Evolutionary conservation across 2,113 vertebrate genomes (phyloP), one percentile per base, ranked within the genome.

Genomic region (Suricata suricatta): DNA sequence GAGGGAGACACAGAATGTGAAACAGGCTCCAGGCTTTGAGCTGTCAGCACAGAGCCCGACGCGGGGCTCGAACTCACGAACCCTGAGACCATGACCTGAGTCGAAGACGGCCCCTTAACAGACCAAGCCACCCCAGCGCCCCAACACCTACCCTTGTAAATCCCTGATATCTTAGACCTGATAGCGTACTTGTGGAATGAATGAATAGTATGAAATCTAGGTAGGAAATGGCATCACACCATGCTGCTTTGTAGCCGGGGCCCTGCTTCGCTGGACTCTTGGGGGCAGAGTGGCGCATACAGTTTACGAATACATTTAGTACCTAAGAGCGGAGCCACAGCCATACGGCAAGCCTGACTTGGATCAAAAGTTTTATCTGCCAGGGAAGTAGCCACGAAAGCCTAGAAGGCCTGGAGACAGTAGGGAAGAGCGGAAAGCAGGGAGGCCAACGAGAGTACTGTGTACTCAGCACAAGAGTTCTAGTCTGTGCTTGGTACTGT

Each of bases 401-500:
- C 68, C 52, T 3, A 80, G 88, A 85, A 82, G 57, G n/a, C 76
- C 92, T 66, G n/a, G 21, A 11, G 41, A 76, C 27, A 82, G 66
- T 54, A 64, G 81, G 71, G 92, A 21, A 35, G 14, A 81, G 71
- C 64, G 50, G 94, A 86, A 31, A 77, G 16, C 0, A 50, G n/a
- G 47, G 57, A 83, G 50, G 72, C 90, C 69, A 90, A 25, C 64
- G 41, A 44, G 83, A 64, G 87, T 63, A 85, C 68, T 93, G 95
- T 97, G 60, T 35, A 14, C 52, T 35, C 35, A 60, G 80, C 57
- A 97, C 92, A 97, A 96, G 90, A 35, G 96, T 97, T 90, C 96
- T 80, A 95, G 96, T 91, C 97, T 91, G 97, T 96, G 95, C 94
- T 83, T 96, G 97, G 95, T 95, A 52, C 97, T 86, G 57, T n/a